These are phyloP conservation scores for Phengaris alcon DNA, from an alignment of 2,888 invertebrate species.

Conservation along the genomic window DNA sequence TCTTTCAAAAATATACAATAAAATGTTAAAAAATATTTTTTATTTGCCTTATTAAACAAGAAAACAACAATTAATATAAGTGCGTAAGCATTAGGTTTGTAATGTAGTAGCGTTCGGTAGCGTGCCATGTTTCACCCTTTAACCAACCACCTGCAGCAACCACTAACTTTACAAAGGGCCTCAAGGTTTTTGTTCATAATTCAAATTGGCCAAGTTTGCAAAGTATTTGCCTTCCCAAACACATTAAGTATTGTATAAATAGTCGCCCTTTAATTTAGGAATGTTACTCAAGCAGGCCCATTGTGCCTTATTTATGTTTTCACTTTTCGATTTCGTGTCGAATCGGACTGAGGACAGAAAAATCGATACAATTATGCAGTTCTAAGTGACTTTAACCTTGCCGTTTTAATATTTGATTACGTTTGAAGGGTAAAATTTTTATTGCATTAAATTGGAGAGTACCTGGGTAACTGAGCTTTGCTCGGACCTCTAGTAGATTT, in stretches of 20 bases:
- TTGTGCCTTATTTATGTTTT: neutral
- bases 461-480: too few species aligned
- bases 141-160: too few species aligned
- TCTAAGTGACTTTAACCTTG: neutral
- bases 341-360: neutral
- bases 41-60: too few species aligned
- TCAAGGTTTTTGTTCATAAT: neutral
- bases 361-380: neutral
- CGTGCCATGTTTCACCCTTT: too few species aligned
- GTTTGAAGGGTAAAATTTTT: neutral
- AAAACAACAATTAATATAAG: too few species aligned
- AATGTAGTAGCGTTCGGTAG: too few species aligned
- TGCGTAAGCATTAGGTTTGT: too few species aligned
- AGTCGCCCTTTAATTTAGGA: slow-evolving; percentile 11
- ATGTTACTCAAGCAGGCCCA: neutral
- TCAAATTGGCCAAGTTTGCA: neutral
- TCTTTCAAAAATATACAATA: too few species aligned
- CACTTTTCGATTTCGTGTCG: neutral
- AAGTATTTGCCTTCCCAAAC: slow-evolving; percentile 6
- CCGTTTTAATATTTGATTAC: neutral
- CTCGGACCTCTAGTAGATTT: too few species aligned
- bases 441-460: too few species aligned
- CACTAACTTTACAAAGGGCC: too few species aligned
- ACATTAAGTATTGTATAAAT: slow-evolving; percentile 9
- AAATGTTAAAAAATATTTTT: too few species aligned